These are phyloP conservation scores for Eulacestoma nigropectus DNA, from an alignment of 2,113 vertebrate species.

Conservation along the genomic window DNA sequence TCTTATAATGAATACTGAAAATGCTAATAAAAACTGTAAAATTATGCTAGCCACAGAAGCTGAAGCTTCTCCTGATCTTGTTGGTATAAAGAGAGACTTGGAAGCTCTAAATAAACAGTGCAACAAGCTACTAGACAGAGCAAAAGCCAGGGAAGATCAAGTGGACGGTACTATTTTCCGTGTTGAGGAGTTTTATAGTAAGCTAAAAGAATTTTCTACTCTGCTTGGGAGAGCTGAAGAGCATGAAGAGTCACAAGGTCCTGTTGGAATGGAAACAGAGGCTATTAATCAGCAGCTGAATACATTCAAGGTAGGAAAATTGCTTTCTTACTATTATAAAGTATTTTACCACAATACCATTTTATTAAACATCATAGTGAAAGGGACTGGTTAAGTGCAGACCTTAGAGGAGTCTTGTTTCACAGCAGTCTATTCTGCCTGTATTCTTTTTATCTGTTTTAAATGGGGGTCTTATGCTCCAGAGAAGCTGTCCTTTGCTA, in stretches of 20 bases:
- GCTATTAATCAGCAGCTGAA: conserved; percentile 91
- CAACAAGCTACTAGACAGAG: conserved; percentile 89
- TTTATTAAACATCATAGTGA: not conserved
- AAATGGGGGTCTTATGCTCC: not conserved
- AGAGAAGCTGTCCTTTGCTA: not conserved
- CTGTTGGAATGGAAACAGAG: conserved; percentile 93
- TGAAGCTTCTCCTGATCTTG: conserved; percentile 86
- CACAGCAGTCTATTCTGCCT: not conserved
- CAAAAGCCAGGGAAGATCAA: conserved; percentile 80
- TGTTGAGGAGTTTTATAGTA: conserved; percentile 82
- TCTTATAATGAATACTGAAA: conserved; percentile 81
- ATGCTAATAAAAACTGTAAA: conserved; percentile 86
- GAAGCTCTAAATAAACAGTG: conserved; percentile 93
- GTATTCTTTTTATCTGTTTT: not conserved
- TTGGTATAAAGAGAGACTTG: conserved; percentile 90
- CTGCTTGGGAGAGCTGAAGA: conserved; percentile 77
- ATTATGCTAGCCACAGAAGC: conserved; percentile 86
- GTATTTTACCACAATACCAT: not conserved
- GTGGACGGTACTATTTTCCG: conserved; percentile 76
- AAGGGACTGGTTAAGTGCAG: not conserved
- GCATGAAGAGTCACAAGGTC: conserved; percentile 87
- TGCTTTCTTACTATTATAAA: not conserved
- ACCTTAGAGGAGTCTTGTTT: not conserved
- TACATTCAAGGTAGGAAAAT: conserved; percentile 86
- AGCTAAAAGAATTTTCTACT: conserved; percentile 74